Evolutionary conservation across 2,797 vertebrate genomes (phyloP).

Genomic region (Alosa sapidissima): DNA sequence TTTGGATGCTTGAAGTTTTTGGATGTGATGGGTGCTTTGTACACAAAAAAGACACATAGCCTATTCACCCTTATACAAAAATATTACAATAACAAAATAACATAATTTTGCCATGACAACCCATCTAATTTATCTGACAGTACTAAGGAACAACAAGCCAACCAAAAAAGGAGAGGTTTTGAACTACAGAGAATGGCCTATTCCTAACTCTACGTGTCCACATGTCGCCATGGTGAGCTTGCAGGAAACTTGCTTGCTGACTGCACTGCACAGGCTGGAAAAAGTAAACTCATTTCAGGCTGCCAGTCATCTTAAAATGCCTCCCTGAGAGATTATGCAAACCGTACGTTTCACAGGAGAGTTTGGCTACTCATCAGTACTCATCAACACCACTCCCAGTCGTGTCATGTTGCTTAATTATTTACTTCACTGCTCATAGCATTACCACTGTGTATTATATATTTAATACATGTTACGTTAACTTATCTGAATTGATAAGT

Average conservation of each 20-base stretch:
- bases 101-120: neutral
- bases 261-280: neutral
- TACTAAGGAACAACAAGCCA: neutral
- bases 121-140: neutral
- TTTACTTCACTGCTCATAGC: neutral
- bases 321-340: neutral
- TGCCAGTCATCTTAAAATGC: neutral
- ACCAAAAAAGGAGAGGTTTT: neutral
- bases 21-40: neutral
- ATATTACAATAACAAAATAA: neutral
- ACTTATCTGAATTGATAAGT: too few relatives aligned
- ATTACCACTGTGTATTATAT: too few relatives aligned
- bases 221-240: neutral
- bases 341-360: neutral
- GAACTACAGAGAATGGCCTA: neutral
- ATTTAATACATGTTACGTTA: too few relatives aligned
- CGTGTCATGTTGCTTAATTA: too few relatives aligned
- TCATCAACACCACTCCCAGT: neutral
- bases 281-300: neutral
- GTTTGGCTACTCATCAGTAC: neutral
- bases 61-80: neutral
- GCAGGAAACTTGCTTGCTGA: neutral
- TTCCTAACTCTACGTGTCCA: neutral
- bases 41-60: neutral
- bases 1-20: neutral